Evolutionary conservation across 37 sponge, comb jelly and placozoan genomes (phyloP).

Genomic region (Mnemiopsis leidyi): DNA sequence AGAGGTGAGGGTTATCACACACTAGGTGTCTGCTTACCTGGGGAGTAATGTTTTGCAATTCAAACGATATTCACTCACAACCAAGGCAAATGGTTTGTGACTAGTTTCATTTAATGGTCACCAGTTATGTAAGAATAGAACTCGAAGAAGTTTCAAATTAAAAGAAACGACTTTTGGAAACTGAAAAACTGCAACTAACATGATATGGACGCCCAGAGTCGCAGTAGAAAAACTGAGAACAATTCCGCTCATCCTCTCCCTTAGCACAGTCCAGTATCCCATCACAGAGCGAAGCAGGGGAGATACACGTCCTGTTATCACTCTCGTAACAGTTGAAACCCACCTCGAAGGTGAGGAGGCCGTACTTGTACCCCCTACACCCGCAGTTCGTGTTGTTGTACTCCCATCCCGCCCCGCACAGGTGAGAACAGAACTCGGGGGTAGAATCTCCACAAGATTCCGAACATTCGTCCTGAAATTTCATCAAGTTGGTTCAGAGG

Average conservation of each 20-base stretch:
- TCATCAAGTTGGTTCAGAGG: not conserved
- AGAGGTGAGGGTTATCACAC: too few species aligned
- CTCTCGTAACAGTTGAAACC: constrained; percentile 4
- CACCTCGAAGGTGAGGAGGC: not conserved
- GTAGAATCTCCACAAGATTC: not conserved
- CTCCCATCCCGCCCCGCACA: not conserved
- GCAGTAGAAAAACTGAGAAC: constrained; percentile 10
- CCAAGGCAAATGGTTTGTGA: too few species aligned
- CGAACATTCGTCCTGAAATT: constrained; percentile 10
- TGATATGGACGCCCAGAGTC: not conserved
- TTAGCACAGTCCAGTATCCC: constrained; percentile 12
- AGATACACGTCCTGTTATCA: not conserved
- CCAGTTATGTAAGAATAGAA: not conserved
- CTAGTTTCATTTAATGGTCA: too few species aligned
- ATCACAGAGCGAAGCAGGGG: not conserved
- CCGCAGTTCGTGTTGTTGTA: not conserved
- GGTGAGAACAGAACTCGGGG: not conserved
- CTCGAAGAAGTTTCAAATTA: not conserved
- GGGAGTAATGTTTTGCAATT: too few species aligned
- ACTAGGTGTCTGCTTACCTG: too few species aligned
- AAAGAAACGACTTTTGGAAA: too few species aligned
- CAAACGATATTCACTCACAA: too few species aligned
- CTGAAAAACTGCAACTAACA: too few species aligned
- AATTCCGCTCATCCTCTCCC: not conserved
- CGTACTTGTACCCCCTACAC: not conserved